These are phyloP conservation scores for Ephialtes manifestator DNA, from an alignment of 2,888 invertebrate genomes.

Conservation along the genomic window DNA sequence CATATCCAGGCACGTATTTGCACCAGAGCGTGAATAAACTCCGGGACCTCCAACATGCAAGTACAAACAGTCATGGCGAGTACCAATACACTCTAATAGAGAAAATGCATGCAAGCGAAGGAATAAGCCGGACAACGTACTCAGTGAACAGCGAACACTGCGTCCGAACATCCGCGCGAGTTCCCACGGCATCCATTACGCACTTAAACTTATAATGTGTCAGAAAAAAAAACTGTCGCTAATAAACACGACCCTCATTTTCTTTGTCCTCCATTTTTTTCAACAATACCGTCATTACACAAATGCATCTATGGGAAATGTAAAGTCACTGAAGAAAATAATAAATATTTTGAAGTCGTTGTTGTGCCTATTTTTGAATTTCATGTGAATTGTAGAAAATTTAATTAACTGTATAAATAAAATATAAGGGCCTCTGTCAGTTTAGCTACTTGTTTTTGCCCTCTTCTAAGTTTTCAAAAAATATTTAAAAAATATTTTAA, in stretches of 20 bases:
- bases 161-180: slow-evolving; percentile 43
- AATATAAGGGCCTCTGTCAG: no score
- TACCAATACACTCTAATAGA: slow-evolving; percentile 9
- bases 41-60: slow-evolving; percentile 1
- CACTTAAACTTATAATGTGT: slow-evolving; percentile 61
- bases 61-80: slow-evolving; percentile 9
- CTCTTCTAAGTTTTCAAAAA: no score
- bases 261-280: slow-evolving; percentile 7
- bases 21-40: slow-evolving; percentile 52
- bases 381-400: no score
- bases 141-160: slow-evolving; percentile 30
- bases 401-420: no score
- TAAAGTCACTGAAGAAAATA: not conserved
- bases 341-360: not conserved
- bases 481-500: no score
- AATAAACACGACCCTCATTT: slow-evolving; percentile 17
- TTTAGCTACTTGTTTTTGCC: no score
- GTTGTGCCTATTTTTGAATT: no score
- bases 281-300: not conserved
- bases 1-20: slow-evolving; percentile 38
- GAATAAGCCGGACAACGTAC: slow-evolving; percentile 38
- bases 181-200: slow-evolving; percentile 77
- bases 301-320: not conserved
- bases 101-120: slow-evolving; percentile 29
- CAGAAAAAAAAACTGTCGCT: slow-evolving; percentile 1